Evolutionary conservation across 2,113 vertebrate species (phyloP).

Genomic region (Tupaia tana): DNA sequence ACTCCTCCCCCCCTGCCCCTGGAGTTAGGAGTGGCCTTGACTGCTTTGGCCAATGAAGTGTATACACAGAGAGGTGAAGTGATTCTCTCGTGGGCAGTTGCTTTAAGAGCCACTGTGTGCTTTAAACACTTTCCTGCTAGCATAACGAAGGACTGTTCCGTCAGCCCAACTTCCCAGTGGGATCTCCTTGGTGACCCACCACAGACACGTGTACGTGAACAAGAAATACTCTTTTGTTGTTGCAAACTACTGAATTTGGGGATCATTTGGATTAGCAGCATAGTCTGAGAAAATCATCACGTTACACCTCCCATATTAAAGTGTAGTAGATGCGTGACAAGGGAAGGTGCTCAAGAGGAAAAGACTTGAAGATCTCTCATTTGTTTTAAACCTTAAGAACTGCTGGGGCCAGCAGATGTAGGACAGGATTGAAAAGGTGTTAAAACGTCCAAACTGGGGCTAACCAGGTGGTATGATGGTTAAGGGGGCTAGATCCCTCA

Average conservation of each 20-base stretch:
- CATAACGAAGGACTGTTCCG: no score
- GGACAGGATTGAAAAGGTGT: not conserved
- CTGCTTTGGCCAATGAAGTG: not conserved
- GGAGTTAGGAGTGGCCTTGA: not conserved
- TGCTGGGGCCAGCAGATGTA: not conserved
- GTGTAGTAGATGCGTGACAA: not conserved
- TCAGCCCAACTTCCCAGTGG: not conserved
- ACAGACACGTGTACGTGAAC: not conserved
- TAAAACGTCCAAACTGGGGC: not conserved
- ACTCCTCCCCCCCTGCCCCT: no score
- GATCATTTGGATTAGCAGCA: not conserved
- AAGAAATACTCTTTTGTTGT: not conserved
- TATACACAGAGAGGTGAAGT: no score
- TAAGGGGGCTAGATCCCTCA: no score
- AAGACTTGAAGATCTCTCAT: not conserved
- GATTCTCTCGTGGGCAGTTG: no score
- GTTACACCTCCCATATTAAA: not conserved
- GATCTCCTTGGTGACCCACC: not conserved
- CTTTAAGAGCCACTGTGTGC: not conserved
- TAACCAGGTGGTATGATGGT: no score
- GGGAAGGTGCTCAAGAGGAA: not conserved
- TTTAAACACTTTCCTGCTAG: not conserved
- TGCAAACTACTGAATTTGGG: not conserved
- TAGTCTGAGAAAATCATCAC: not conserved
- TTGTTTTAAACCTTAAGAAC: slow-evolving; percentile 28